Conservation (phyloP, 1,140 invertebrate species). For the Drosophila dunni region DNA sequence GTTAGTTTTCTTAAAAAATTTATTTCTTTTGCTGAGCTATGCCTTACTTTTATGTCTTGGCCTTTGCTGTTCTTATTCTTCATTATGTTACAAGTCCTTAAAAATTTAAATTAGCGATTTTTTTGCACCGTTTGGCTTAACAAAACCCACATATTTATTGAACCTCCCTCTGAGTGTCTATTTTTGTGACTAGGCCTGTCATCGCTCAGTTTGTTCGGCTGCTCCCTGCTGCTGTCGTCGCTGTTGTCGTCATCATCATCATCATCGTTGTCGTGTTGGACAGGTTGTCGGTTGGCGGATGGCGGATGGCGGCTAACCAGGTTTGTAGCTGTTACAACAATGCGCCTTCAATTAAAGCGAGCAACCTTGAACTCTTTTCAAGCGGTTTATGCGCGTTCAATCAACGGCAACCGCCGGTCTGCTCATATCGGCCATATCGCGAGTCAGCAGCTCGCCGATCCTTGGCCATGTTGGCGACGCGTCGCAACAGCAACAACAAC, state of each 20-base stretch:
- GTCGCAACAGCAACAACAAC: slow-evolving; percentile 35
- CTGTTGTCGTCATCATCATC: slow-evolving; percentile 22
- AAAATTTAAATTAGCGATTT: slow-evolving; percentile 3
- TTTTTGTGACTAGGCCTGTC: slow-evolving; percentile 77
- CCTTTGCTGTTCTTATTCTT: not conserved
- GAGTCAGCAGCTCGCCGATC: slow-evolving; percentile 45
- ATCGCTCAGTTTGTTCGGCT: slow-evolving; percentile 59
- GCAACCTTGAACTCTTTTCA: slow-evolving; percentile 74
- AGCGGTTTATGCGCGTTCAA: slow-evolving; percentile 73
- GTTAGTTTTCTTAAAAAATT: no score
- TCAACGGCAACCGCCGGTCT: slow-evolving; percentile 57
- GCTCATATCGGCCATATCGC: slow-evolving; percentile 60
- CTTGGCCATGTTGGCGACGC: slow-evolving; percentile 52
- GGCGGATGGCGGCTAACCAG: no score
- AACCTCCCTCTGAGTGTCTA: slow-evolving; percentile 59
- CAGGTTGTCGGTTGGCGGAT: not conserved
- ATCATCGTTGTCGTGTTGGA: slow-evolving; percentile 26
- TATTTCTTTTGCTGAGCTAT: not conserved
- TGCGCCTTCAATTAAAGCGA: slow-evolving; percentile 77
- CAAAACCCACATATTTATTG: slow-evolving; percentile 27
- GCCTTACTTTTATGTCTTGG: not conserved
- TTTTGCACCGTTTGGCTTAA: slow-evolving; percentile 4
- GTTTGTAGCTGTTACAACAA: slow-evolving; percentile 70
- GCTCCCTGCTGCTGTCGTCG: slow-evolving; percentile 57
- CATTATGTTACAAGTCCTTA: not conserved